These are phyloP conservation scores for Gasteruption jaculator DNA, from an alignment of 2,888 invertebrate species.

Conservation along the genomic window DNA sequence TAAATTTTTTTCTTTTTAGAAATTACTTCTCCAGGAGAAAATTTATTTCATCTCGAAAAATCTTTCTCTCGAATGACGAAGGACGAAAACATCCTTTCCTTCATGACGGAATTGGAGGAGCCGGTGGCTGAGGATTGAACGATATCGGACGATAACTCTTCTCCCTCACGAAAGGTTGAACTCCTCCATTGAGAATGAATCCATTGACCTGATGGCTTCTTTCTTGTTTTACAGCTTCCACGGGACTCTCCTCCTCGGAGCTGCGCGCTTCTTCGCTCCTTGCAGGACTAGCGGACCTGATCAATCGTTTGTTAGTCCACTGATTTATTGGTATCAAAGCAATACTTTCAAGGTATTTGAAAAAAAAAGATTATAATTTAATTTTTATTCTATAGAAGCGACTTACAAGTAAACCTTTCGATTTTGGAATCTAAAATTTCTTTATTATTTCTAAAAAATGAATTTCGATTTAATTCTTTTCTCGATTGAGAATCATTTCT, in stretches of 20 bases:
- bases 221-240: slow-evolving; percentile 33
- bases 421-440: too few relatives aligned
- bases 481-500: too few relatives aligned
- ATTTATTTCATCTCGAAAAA: too few relatives aligned
- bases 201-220: slow-evolving; percentile 29
- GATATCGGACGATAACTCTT: slow-evolving; percentile 52
- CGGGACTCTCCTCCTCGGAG: slow-evolving; percentile 35
- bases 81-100: too few relatives aligned
- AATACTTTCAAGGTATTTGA: too few relatives aligned
- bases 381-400: too few relatives aligned
- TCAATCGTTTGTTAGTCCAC: slow-evolving; percentile 31
- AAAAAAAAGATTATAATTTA: slow-evolving; percentile 10
- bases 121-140: slow-evolving; percentile 47
- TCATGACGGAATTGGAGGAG: slow-evolving; percentile 26
- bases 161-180: slow-evolving; percentile 47
- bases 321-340: slow-evolving; percentile 12
- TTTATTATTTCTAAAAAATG: too few relatives aligned
- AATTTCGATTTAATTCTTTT: too few relatives aligned
- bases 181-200: slow-evolving; percentile 34
- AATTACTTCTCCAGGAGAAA: too few relatives aligned
- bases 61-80: too few relatives aligned
- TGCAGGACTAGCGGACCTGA: slow-evolving; percentile 39
- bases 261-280: slow-evolving; percentile 35
- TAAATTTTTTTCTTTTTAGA: too few relatives aligned
- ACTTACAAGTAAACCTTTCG: too few relatives aligned